These are phyloP conservation scores for Cybosia mesomella DNA, from an alignment of 2,888 invertebrate species.

Conservation along the genomic window DNA sequence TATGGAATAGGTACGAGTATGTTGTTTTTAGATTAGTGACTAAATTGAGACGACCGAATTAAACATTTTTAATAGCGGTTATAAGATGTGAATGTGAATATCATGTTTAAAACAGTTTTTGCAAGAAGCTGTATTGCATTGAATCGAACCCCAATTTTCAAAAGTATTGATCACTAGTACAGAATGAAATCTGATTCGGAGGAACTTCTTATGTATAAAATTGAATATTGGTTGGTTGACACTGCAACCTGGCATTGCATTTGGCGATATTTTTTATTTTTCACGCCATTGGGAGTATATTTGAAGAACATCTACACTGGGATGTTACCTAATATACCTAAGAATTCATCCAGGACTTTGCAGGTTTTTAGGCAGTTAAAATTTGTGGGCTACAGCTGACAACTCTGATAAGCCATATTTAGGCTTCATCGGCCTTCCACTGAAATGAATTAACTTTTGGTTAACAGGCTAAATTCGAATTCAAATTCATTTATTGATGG, in stretches of 20 bases:
- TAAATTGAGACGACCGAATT: background rate
- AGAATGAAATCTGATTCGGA: background rate
- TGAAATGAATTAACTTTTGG: no score
- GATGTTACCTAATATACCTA: no score
- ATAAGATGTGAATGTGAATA: background rate
- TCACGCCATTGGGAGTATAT: no score
- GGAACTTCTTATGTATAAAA: background rate
- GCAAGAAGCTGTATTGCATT: no score
- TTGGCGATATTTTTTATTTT: background rate
- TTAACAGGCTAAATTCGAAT: no score
- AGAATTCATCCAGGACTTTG: no score
- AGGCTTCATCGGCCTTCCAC: no score
- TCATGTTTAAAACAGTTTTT: background rate
- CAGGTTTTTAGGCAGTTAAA: no score
- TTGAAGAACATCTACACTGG: no score
- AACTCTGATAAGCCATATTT: no score
- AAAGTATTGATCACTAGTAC: background rate
- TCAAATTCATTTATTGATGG: no score
- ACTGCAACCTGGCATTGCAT: background rate
- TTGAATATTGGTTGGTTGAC: background rate
- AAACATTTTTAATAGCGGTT: background rate
- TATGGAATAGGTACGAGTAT: background rate
- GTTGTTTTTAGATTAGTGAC: constrained; percentile 7
- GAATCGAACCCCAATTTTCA: background rate
- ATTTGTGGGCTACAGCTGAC: no score